Evolutionary conservation across 2,888 invertebrate genomes (phyloP).

Genomic region (Urechis unicinctus): DNA sequence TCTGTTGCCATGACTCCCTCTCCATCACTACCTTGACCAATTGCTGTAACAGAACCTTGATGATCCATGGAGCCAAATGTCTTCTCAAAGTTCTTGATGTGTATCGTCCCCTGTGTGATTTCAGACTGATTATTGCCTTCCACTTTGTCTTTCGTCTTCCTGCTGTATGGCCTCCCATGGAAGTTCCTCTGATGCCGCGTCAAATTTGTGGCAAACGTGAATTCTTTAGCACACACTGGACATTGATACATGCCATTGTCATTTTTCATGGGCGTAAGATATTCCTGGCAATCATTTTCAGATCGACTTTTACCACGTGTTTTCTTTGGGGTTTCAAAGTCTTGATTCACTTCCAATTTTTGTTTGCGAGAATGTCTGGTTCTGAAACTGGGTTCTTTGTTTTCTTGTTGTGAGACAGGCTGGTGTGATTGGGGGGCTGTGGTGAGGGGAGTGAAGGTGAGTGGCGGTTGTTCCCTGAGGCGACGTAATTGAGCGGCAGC

Average conservation of each 20-base stretch:
- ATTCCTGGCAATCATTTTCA: no score
- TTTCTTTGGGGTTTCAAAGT: not conserved
- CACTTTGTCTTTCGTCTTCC: not conserved
- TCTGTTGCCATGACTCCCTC: no score
- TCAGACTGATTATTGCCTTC: no score
- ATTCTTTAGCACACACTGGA: not conserved
- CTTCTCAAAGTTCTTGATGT: no score
- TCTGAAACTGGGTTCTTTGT: not conserved
- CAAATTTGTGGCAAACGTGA: not conserved
- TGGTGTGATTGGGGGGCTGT: no score
- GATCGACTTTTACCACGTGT: not conserved
- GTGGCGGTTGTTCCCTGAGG: not conserved
- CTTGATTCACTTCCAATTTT: not conserved
- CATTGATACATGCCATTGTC: not conserved
- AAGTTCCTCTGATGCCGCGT: not conserved
- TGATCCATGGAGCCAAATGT: no score
- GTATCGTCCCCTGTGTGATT: no score
- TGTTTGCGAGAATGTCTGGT: not conserved
- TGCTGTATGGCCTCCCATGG: not conserved
- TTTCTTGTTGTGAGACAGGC: not conserved
- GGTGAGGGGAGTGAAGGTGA: no score
- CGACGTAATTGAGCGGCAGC: not conserved
- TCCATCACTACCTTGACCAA: no score
- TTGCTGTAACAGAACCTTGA: no score
- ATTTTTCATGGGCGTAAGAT: not conserved